These are phyloP conservation scores for Macrobrachium rosenbergii DNA, from an alignment of 1,140 invertebrate species.

Conservation along the genomic window DNA sequence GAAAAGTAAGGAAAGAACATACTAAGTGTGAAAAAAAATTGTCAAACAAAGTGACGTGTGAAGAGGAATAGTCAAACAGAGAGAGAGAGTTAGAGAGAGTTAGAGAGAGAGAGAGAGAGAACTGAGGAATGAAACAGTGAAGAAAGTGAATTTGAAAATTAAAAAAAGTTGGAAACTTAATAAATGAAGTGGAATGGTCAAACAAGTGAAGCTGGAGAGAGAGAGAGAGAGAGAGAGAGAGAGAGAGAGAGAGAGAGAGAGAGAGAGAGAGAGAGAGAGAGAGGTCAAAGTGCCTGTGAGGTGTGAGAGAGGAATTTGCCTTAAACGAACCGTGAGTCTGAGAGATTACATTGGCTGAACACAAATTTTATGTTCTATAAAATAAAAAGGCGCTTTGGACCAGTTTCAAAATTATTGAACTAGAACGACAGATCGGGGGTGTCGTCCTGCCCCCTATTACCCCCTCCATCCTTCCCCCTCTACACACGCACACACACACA, in stretches of 20 bases:
- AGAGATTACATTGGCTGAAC: too few relatives aligned
- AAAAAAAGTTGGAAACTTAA: not conserved
- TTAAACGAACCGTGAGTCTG: too few relatives aligned
- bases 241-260: not conserved
- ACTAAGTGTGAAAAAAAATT: not conserved
- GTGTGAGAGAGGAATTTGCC: not conserved
- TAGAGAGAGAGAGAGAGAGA: not conserved
- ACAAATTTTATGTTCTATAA: too few relatives aligned
- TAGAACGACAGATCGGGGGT: too few relatives aligned
- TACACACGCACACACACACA: too few relatives aligned
- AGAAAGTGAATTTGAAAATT: not conserved
- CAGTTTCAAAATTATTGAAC: too few relatives aligned
- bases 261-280: not conserved
- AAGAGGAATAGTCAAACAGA: too few relatives aligned
- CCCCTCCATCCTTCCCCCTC: too few relatives aligned
- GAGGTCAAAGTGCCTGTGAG: too few relatives aligned
- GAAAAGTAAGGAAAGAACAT: not conserved
- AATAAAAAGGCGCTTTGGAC: too few relatives aligned
- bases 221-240: not conserved
- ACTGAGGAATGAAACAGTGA: not conserved
- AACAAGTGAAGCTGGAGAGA: not conserved
- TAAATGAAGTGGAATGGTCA: not conserved
- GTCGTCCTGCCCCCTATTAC: too few relatives aligned
- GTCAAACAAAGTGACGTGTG: not conserved
- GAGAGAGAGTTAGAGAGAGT: not conserved